phyloP scores from a whole-genome alignment of 2,113 vertebrate species.

The Columba livia region DNA sequence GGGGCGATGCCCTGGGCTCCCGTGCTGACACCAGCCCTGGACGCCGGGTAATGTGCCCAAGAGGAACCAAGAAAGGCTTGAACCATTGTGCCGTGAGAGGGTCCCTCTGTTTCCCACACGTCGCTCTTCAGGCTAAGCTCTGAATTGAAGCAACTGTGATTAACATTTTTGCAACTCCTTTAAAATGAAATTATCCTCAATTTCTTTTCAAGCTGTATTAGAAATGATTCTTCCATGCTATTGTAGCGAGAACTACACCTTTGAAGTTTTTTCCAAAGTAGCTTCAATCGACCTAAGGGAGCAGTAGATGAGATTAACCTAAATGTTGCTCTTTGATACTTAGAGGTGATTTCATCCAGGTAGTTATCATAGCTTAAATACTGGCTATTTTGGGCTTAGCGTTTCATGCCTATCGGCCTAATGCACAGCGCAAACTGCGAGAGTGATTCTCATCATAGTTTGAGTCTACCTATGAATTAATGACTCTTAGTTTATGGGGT shows the following conservation, averaged over 20 bases:
- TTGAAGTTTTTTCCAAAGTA: not conserved
- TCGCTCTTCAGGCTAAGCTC: not conserved
- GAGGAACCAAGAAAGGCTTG: not conserved
- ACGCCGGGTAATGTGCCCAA: not conserved
- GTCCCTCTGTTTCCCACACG: rapidly evolving
- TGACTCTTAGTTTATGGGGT: not conserved
- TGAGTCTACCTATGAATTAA: not conserved
- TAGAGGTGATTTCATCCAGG: not conserved
- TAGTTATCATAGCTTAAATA: not conserved
- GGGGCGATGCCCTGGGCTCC: not conserved
- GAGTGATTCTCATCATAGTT: not conserved
- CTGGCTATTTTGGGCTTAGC: not conserved
- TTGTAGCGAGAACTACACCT: not conserved
- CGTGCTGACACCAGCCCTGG: rapidly evolving
- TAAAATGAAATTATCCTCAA: not conserved
- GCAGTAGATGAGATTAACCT: not conserved
- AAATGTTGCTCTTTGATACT: not conserved
- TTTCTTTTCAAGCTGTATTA: not conserved
- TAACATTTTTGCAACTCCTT: not conserved
- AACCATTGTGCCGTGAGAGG: rapidly evolving
- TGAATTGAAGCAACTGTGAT: not conserved
- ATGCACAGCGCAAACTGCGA: not conserved
- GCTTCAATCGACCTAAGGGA: not conserved
- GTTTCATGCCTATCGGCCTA: not conserved
- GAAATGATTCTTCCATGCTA: not conserved